Evolutionary conservation across 2,888 invertebrate species (phyloP), one percentile per base, ranked within the genome.

Genomic region (Biston betularia): DNA sequence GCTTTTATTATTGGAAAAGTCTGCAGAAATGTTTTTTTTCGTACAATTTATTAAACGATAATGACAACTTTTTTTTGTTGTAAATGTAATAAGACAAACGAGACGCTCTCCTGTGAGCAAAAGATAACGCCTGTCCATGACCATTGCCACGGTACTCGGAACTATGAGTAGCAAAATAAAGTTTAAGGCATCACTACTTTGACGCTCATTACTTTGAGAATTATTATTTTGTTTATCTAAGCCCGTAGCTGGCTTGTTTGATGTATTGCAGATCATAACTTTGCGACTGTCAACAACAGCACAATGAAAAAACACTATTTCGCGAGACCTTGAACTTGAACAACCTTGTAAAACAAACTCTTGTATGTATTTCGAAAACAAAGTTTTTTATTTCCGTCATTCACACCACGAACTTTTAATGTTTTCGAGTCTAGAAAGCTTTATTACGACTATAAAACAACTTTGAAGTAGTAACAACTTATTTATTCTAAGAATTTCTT

Each of bases 261-360:
- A 59, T 56, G 53, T 45, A 69, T 52, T 33, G 54, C 46, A 42
- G 42, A 24, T 50, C 54, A 64, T 63, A 50, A 64, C 55, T 64
- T 64, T n/a, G 24, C 33, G 0, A 24, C 48, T 58, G 48, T 46
- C 48, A 58, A 58, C 35, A 49, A 58, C 58, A 58, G 11, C 49
- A 49, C 49, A 38, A 48, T 24, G 35, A 58, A 45, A 34, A 49
- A 49, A 49, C 38, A 49, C 33, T 40, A 58, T 49, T 58, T 42
- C 38, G 46, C 48, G 58, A 33, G 8, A 33, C 58, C 58, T 49
- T 58, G 58, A 49, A 58, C 58, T 42, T 58, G 48, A 48, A 48
- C 24, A 42, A 42, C 54, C 54, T 54, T 42, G 12, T 54, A n/a
- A 11, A 57, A 48, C 5, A 15, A 45, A 38, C 14, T 46, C 14